A percentile compares a stretch with the other conserved stretches of the same genome.
phyloP scores from a whole-genome alignment of 92 coral and sea anemone species.

The Palythoa grandis region DNA sequence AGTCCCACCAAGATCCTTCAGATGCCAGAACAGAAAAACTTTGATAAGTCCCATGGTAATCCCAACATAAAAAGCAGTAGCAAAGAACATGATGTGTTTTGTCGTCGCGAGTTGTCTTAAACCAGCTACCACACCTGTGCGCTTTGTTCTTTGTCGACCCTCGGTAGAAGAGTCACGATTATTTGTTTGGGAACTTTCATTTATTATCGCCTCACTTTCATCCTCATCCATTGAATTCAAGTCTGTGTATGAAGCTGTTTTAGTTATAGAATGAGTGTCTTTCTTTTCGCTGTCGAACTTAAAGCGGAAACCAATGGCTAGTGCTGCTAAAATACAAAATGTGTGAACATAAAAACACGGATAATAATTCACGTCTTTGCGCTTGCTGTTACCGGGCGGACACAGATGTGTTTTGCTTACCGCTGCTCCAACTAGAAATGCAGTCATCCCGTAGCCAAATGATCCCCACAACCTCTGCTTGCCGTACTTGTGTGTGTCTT shows the following conservation, averaged over 20 bases:
- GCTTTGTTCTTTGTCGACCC: conserved; percentile 4
- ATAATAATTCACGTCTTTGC: conserved; percentile 91
- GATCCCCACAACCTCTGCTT: conserved; percentile 97
- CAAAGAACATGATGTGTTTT: conserved; percentile 80
- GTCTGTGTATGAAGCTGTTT: not conserved
- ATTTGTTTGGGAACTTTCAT: conserved; percentile 12
- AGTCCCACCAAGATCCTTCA: conserved; percentile 86
- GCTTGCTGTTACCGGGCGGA: conserved; percentile 85
- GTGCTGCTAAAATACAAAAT: conserved; percentile 72
- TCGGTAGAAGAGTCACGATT: not conserved
- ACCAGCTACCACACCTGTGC: conserved; percentile 62
- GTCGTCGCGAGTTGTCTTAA: conserved; percentile 67
- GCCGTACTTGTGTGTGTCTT: conserved; percentile 93
- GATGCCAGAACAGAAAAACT: conserved; percentile 93
- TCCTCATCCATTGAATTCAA: conserved; percentile 5
- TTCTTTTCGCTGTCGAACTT: conserved; percentile 60
- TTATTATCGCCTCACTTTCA: not conserved
- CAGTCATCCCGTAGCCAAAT: conserved; percentile 90
- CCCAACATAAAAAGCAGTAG: conserved; percentile 92
- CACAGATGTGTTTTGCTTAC: conserved; percentile 91
- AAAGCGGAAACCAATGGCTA: conserved; percentile 77
- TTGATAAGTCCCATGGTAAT: conserved; percentile 95
- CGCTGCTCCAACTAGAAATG: conserved; percentile 93
- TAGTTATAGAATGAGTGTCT: not conserved
- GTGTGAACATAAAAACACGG: conserved; percentile 89